Conservation (phyloP, 2,888 invertebrate species). For the Gari tellinella region DNA sequence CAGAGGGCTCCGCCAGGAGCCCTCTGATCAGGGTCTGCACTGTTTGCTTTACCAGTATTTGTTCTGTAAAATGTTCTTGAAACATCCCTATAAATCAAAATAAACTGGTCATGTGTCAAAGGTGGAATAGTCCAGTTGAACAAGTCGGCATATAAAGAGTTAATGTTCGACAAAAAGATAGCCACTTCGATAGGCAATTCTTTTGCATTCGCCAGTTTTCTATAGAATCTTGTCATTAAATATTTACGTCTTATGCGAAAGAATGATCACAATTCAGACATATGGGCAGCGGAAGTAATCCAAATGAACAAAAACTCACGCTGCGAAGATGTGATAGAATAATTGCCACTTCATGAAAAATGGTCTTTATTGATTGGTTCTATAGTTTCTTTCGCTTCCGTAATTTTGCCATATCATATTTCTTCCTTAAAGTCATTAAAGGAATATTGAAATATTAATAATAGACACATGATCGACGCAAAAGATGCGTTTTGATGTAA, state of each 20-base stretch:
- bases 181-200: not conserved
- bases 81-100: too few relatives aligned
- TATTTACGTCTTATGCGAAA: constrained; percentile 27
- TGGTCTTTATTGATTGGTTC: not conserved
- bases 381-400: not conserved
- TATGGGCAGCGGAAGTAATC: constrained; percentile 24
- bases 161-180: not conserved
- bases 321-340: not conserved
- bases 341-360: not conserved
- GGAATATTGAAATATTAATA: constrained; percentile 6
- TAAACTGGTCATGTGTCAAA: too few relatives aligned
- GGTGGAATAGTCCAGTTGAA: too few relatives aligned
- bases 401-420: not conserved
- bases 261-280: constrained; percentile 14
- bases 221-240: constrained; percentile 19
- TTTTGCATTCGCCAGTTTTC: constrained; percentile 3
- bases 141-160: too few relatives aligned
- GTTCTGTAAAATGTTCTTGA: too few relatives aligned
- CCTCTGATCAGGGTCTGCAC: too few relatives aligned
- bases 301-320: too few relatives aligned
- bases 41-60: too few relatives aligned
- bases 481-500: too few relatives aligned
- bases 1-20: too few relatives aligned
- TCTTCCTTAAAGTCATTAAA: not conserved
- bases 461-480: not conserved